These are phyloP conservation scores for Oenanthe oenanthe DNA, from an alignment of 2,113 vertebrate genomes.

Conservation along the genomic window DNA sequence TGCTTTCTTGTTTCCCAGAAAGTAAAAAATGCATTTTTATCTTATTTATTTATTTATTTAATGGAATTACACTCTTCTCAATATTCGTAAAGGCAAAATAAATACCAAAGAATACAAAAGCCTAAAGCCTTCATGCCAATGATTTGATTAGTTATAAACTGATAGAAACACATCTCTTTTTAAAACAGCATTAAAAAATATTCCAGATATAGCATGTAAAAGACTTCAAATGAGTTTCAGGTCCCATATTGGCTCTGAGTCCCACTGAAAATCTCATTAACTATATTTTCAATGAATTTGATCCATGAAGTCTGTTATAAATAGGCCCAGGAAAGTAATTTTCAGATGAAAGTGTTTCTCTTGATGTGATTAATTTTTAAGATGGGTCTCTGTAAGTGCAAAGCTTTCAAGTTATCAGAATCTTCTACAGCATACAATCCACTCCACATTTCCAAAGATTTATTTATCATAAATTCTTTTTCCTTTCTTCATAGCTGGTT, in stretches of 20 bases:
- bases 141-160: not conserved
- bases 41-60: not conserved
- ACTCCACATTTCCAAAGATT: not conserved
- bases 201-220: not conserved
- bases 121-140: not conserved
- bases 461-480: not conserved
- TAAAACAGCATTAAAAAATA: not conserved
- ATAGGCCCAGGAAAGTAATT: not conserved
- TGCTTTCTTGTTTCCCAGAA: not conserved
- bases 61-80: not conserved
- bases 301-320: constrained; percentile 8
- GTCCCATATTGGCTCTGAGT: not conserved
- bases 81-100: not conserved
- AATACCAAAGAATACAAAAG: not conserved
- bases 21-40: not conserved
- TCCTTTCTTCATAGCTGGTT: not conserved
- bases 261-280: not conserved
- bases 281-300: not conserved
- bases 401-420: constrained; percentile 20
- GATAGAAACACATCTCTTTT: not conserved
- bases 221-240: not conserved
- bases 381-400: not conserved
- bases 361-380: constrained; percentile 23
- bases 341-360: constrained; percentile 41
- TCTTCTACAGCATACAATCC: not conserved